A percentile compares a stretch with the other conserved stretches of the same genome.
Conservation (phyloP, 1,140 invertebrate species). For the Popillia japonica region DNA sequence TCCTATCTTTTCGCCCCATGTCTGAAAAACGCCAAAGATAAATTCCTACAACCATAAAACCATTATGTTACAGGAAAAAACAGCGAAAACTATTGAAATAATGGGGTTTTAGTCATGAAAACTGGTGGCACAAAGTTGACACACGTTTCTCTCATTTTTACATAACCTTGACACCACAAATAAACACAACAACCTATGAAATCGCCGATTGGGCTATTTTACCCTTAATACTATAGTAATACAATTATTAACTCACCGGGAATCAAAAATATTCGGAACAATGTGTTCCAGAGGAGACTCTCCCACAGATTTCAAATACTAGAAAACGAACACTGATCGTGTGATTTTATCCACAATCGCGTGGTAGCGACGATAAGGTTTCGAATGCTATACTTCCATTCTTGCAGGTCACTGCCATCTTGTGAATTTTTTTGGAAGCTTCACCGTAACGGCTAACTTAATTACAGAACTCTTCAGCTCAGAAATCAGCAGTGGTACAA, state of each 20-base stretch:
- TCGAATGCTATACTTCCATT: background rate
- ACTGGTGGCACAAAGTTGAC: slow-evolving; percentile 1
- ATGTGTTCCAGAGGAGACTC: slow-evolving; percentile 9
- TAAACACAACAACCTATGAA: slow-evolving; percentile 11
- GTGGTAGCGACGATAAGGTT: slow-evolving; percentile 9
- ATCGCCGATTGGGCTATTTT: slow-evolving; percentile 9
- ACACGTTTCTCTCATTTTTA: slow-evolving; percentile 11
- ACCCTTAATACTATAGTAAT: slow-evolving; percentile 11
- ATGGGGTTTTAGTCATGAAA: slow-evolving; percentile 5
- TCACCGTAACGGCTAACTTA: slow-evolving; percentile 9
- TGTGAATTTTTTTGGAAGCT: slow-evolving; percentile 11
- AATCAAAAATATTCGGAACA: background rate
- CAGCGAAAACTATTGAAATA: background rate
- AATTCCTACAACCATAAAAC: slow-evolving; percentile 11
- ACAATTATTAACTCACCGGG: slow-evolving; percentile 7
- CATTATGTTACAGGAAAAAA: slow-evolving; percentile 1
- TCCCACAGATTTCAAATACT: slow-evolving; percentile 4
- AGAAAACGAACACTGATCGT: slow-evolving; percentile 10
- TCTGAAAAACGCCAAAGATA: slow-evolving; percentile 5
- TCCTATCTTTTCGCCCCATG: slow-evolving; percentile 4
- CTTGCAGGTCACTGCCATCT: background rate
- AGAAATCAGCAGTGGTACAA: slow-evolving; percentile 3
- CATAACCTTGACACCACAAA: slow-evolving; percentile 10
- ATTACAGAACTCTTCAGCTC: slow-evolving; percentile 10
- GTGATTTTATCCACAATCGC: slow-evolving; percentile 1